These are phyloP conservation scores for Amphilophus citrinellus DNA, from an alignment of 2,113 vertebrate species.

Conservation along the genomic window DNA sequence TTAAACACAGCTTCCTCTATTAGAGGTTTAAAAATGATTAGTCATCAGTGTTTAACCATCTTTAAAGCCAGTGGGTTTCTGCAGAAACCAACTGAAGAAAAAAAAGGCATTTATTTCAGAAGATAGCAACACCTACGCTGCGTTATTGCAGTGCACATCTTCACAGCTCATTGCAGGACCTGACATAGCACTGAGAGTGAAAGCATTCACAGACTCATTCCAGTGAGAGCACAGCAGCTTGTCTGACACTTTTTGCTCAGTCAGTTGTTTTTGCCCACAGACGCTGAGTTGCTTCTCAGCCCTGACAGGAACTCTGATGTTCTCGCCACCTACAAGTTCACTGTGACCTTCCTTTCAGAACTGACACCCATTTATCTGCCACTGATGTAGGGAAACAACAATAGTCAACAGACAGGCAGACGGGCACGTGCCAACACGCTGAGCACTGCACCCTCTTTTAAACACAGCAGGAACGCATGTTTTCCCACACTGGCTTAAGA, in stretches of 20 bases:
- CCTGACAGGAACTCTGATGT: constrained; percentile 42
- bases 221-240: constrained; percentile 1
- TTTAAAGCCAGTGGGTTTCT: background rate
- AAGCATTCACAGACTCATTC: constrained; percentile 38
- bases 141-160: background rate
- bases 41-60: background rate
- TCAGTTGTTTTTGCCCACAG: constrained; percentile 56
- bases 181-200: constrained; percentile 39
- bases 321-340: constrained; percentile 47
- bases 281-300: constrained; percentile 53
- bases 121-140: constrained; percentile 18
- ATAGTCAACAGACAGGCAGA: constrained; percentile 42
- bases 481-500: constrained; percentile 71
- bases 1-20: background rate
- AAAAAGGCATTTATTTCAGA: constrained; percentile 10
- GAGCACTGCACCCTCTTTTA: constrained; percentile 69
- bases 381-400: constrained; percentile 49
- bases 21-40: background rate
- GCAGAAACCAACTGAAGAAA: background rate
- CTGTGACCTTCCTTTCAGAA: constrained; percentile 35
- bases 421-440: constrained; percentile 72
- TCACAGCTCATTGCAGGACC: constrained; percentile 41
- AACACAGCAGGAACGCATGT: constrained; percentile 43
- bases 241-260: constrained; percentile 50
- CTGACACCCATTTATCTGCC: constrained; percentile 41